Conservation (phyloP, 2,113 vertebrate genomes). For the Pygoscelis antarcticus region DNA sequence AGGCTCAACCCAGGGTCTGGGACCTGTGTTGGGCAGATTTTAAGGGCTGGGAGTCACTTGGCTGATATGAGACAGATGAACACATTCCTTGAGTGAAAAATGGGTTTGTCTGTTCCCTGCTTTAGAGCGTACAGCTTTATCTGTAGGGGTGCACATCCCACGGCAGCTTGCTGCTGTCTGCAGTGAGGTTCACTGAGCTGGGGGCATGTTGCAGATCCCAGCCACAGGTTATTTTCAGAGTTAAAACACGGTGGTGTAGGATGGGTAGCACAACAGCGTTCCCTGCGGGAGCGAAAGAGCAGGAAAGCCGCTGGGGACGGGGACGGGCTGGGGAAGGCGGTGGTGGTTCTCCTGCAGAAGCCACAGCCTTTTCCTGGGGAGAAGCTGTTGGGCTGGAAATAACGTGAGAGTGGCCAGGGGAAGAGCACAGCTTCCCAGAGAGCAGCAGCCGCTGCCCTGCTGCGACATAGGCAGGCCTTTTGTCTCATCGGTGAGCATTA, state of each 20-base stretch:
- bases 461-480: too few relatives aligned
- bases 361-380: neutral
- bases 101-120: neutral
- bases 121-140: neutral
- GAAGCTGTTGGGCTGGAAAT: neutral
- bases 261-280: neutral
- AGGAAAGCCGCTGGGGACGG: neutral
- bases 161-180: neutral
- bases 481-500: rapidly evolving
- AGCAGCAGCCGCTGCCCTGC: neutral
- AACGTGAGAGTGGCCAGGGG: rapidly evolving
- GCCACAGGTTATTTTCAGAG: rapidly evolving
- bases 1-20: rapidly evolving
- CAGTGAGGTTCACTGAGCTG: rapidly evolving
- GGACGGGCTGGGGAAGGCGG: rapidly evolving
- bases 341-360: neutral
- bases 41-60: neutral
- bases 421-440: neutral
- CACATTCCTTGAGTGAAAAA: neutral
- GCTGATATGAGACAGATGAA: neutral
- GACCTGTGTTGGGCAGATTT: rapidly evolving
- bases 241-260: rapidly evolving
- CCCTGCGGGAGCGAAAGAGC: rapidly evolving
- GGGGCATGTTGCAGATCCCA: too few relatives aligned
- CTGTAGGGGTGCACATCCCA: rapidly evolving